Base-by-base conservation (phyloP, 2,888 invertebrate genomes). In the Scaeva pyrastri region DNA sequence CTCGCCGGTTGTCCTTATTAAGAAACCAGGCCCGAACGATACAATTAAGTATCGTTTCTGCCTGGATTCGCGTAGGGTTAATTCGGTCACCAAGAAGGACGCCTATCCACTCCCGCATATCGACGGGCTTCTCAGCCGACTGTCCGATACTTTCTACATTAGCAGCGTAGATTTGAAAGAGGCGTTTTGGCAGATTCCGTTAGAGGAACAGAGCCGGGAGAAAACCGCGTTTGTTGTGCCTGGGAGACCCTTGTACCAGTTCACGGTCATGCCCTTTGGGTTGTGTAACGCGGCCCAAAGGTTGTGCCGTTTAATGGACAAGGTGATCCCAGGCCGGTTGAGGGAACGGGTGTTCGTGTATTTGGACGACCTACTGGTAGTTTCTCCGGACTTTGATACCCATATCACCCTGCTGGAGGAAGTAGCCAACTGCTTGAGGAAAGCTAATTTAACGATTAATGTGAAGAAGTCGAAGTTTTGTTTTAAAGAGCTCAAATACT, bases 11-110 rank as follows among this genome's bases (percentile, higher is more conserved):
- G 31, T 31, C 31, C 31, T 31, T 31, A 31, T 31, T 31, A 31
- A 31, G 7, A 90, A 90, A 60, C 81, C 88, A 19, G 88, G 88
- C 0, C 87, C 77, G 4, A 88, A 83, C 31, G n/a, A n/a, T 26
- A n/a, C 55, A 2, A 23, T n/a, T 2, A 55, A 55, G 6, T 55
- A 55, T n/a, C 23, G 55, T n/a, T 55, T 55, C n/a, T 55, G 55
- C 55, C n/a, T 55, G 23, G 55, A 55, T 14, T 43, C 56, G 89
- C 48, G 26, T 12, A 70, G 41, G 31, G 50, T 70, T 21, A 52
- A 70, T n/a, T 2, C 36, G 12, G 4, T 52, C 1, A 76, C 58
- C 10, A 62, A 62, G 16, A 45, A 45, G 45, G 45, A 45, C 45
- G 45, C 31, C 8, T 31, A 31, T 8, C 31, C 31, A 7, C 31